Conservation (phyloP, 2,113 vertebrate species). For the Coracopsis vasa region DNA sequence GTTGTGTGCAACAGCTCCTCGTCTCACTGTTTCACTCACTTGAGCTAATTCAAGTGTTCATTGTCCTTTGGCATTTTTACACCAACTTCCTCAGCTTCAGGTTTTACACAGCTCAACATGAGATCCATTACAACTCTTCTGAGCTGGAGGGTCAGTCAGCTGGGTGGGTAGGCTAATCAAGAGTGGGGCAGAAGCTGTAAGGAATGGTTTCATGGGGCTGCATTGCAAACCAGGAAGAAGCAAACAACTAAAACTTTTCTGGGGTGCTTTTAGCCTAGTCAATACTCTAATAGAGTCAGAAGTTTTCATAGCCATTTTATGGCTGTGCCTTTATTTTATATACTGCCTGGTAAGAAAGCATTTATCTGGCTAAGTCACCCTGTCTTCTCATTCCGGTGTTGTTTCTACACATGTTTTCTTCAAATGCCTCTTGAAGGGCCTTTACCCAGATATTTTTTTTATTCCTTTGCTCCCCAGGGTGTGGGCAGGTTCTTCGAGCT, state of each 20-base stretch:
- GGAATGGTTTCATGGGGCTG: background rate
- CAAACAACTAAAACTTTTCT: background rate
- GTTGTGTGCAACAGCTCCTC: background rate
- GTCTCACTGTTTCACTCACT: background rate
- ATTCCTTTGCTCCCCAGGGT: slow-evolving; percentile 76
- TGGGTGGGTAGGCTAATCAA: background rate
- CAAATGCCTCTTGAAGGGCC: background rate
- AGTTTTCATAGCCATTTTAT: background rate
- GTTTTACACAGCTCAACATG: background rate
- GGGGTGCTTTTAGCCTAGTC: background rate
- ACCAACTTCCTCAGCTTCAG: background rate
- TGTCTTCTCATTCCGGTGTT: background rate
- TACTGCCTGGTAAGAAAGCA: background rate
- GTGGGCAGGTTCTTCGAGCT: slow-evolving; percentile 87
- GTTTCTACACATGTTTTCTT: background rate
- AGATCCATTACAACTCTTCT: background rate
- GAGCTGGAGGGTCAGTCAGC: background rate
- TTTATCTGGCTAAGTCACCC: background rate
- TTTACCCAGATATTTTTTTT: background rate
- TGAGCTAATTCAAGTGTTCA: background rate
- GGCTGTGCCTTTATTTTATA: background rate
- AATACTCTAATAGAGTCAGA: background rate
- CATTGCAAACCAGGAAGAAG: background rate
- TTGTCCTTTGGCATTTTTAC: background rate
- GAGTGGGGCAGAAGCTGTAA: background rate